These are phyloP conservation scores for Drosophila monieri DNA, from an alignment of 2,888 invertebrate genomes.

Conservation along the genomic window DNA sequence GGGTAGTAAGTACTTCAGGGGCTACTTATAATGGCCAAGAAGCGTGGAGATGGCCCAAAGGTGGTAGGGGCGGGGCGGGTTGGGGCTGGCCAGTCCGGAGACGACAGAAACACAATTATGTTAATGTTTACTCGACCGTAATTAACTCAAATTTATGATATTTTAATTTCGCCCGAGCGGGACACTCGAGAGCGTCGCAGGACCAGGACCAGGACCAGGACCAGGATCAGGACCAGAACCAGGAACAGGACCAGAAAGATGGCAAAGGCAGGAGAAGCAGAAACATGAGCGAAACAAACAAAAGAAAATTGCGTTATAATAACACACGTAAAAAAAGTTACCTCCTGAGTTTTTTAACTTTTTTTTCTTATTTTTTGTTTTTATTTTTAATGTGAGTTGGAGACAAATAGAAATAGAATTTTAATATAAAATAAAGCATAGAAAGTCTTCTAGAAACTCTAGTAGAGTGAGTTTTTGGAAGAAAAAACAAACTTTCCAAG, in stretches of 20 bases:
- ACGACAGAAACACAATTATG: constrained; percentile 69
- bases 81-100: background rate
- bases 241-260: background rate
- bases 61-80: constrained; percentile 2
- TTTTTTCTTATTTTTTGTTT: background rate
- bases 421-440: constrained; percentile 57
- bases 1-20: constrained; percentile 58
- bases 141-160: constrained; percentile 80
- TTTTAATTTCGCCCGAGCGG: constrained; percentile 70
- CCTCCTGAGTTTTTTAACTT: constrained; percentile 1
- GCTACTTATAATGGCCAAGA: constrained; percentile 63
- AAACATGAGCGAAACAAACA: no score
- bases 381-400: constrained; percentile 39
- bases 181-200: constrained; percentile 54
- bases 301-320: constrained; percentile 72
- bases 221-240: background rate
- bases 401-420: constrained; percentile 75
- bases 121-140: constrained; percentile 78
- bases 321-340: constrained; percentile 65
- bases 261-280: constrained; percentile 8
- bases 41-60: constrained; percentile 16
- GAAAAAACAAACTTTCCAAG: background rate
- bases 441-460: constrained; percentile 33
- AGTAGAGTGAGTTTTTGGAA: background rate
- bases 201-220: background rate